Base-by-base conservation (phyloP, 2,113 vertebrate species). In the Condylura cristata region DNA sequence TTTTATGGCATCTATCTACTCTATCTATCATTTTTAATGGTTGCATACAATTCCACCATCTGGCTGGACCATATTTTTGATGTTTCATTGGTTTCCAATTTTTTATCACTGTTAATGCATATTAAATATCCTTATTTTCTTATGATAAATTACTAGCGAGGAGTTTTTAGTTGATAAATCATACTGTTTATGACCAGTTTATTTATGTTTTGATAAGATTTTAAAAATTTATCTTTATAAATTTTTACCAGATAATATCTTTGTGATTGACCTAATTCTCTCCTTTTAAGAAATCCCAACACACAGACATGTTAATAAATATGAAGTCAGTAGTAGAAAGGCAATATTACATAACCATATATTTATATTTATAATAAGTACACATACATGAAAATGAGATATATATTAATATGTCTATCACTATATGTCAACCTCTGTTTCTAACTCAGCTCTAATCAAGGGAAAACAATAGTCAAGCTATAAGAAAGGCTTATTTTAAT, bases 381-480 rank as follows among this genome's bases (percentile, higher is more conserved):
- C 34, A 32, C 16, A 48, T 20, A 66, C 0, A 44, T 9, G n/a
- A 4, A 61, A 1, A 71, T 8, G 60, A 24, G 5, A 48, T 85
- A 17, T 22, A 32, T 30, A 74, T 89, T 1, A 78, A 16, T 79
- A 8, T 51, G 3, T 37, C 34, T 78, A 63, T 63, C 9, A 60
- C 66, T 82, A 18, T 39, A 28, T 46, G 18, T 48, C 24, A 78
- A 6, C 61, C 11, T 79, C 34, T 71, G 22, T 75, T 79, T 76
- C 4, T 89, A 92, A 70, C 39, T 63, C 3, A 75, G 16, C 7
- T 71, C 18, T 28, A 85, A 41, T 39, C 76, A 34, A 93, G 76
- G 53, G 90, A 93, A 83, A 93, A 81, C 32, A 58, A 91, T 65
- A 65, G 48, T 30, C 17, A 95, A 82, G 24, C 11, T 70, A 34